These are phyloP conservation scores for Drosophila testacea DNA, from an alignment of 2,888 invertebrate species.

Conservation along the genomic window DNA sequence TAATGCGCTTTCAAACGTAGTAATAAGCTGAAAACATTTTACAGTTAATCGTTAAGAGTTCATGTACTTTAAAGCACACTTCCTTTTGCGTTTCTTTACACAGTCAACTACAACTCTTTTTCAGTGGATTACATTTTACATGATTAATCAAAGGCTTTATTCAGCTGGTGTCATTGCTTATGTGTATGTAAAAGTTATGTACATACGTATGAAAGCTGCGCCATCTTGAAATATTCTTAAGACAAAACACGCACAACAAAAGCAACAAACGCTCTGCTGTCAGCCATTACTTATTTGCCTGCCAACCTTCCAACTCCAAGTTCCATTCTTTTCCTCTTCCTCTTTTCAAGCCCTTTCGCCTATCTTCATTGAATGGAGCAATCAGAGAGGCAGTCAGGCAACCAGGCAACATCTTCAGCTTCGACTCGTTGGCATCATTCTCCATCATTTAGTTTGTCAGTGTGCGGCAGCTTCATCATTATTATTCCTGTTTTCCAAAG, in stretches of 20 bases:
- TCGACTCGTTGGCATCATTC: constrained; percentile 66
- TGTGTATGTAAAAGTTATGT: constrained; percentile 24
- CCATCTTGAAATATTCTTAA: constrained; percentile 76
- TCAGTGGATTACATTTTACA: constrained; percentile 2
- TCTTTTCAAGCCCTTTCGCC: not conserved
- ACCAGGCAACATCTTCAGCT: constrained; percentile 33
- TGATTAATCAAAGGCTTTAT: constrained; percentile 4
- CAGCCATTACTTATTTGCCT: constrained; percentile 71
- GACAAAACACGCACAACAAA: constrained; percentile 55
- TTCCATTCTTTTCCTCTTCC: not conserved
- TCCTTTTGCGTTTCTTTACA: not conserved
- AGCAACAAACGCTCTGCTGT: constrained; percentile 41
- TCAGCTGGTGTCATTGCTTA: constrained; percentile 46
- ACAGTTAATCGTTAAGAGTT: not conserved
- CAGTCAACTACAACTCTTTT: not conserved
- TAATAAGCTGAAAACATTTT: too few relatives aligned
- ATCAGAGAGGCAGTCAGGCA: constrained; percentile 60
- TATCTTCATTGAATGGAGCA: constrained; percentile 25
- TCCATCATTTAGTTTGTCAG: constrained; percentile 82
- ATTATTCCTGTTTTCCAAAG: constrained; percentile 66
- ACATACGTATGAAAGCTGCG: constrained; percentile 46
- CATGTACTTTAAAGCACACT: not conserved
- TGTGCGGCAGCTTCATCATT: constrained; percentile 80
- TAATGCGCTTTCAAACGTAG: too few relatives aligned
- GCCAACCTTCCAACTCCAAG: constrained; percentile 38